phyloP scores from a whole-genome alignment of 2,113 vertebrate species.

The Muscicapa adusta region DNA sequence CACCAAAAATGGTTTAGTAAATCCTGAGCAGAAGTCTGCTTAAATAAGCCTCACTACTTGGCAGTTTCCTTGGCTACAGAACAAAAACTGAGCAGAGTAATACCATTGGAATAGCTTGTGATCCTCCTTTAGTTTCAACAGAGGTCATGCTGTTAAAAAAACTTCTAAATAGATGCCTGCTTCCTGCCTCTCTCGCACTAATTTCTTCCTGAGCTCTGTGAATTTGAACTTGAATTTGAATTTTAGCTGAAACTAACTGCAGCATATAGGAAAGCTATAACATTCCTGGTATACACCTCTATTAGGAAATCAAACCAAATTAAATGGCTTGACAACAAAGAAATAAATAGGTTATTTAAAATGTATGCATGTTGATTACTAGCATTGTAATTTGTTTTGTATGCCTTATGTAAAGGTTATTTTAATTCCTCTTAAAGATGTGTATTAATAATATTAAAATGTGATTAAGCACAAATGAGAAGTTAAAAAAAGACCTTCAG shows the following conservation, averaged over 20 bases:
- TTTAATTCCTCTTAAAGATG: neutral
- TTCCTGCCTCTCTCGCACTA: fast-evolving
- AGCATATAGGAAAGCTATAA: neutral
- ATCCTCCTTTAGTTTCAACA: neutral
- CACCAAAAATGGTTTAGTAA: neutral
- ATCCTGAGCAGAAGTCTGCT: neutral
- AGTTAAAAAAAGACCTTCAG: neutral
- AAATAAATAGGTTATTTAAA: neutral
- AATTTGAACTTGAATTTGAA: neutral
- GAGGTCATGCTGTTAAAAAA: neutral
- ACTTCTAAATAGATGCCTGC: neutral
- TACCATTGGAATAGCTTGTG: neutral
- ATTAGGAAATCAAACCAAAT: neutral
- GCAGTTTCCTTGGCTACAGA: neutral
- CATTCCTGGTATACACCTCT: neutral
- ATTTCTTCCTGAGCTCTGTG: neutral
- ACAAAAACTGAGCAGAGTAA: neutral
- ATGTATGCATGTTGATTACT: neutral
- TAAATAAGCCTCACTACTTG: neutral
- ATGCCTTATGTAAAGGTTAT: neutral
- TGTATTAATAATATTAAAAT: neutral
- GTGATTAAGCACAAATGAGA: neutral
- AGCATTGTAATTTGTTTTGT: neutral
- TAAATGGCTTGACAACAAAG: neutral
- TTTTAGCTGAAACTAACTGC: neutral